Base-by-base conservation (phyloP, 1,140 invertebrate genomes). In the Acyrthosiphon pisum region DNA sequence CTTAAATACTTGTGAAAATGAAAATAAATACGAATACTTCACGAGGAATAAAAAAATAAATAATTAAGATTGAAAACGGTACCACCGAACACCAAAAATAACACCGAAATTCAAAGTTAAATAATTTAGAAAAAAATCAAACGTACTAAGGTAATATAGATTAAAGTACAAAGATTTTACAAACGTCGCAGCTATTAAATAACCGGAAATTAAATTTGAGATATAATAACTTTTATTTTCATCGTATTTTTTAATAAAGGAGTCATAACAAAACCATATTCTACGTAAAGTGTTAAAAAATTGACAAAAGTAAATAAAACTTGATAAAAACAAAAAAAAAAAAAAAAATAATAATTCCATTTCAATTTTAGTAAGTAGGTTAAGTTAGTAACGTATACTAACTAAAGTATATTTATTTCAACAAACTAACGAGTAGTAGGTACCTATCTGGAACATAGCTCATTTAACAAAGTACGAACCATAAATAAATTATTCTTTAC, bases 361-460 rank as follows among this genome's bases (percentile, higher is more conserved):
- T 76, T 35, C 6, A 76, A 68, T 76, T n/a, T 35, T 76, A 76
- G 14, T 76, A n/a, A 76, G n/a, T 76, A n/a, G 11, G 30, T 60
- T 50, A 18, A 18, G 48, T 14, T 53, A n/a, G 14, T 76, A n/a
- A 76, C 6, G n/a, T 76, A n/a, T 6, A n/a, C 14, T 4, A n/a
- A 68, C 30, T 68, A 68, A 68, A 68, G 60, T 68, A n/a, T 68
- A 68, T 68, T n/a, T 76, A 76, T 76, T 76, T 68, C 60, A n/a
- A 68, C 0, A 30, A 76, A 18, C 60, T 76, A 76, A n/a, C n/a
- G 60, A 76, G n/a, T n/a, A 76, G 30, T n/a, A n/a, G n/a, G n/a
- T 35, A 30, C 2, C 11, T 68, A 68, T 3, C 60, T 76, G n/a
- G 30, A 76, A 76, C 0, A 18, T n/a, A 76, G 14, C 14, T n/a